Percentiles rank a stretch among this genome's conserved stretches.
Conservation (phyloP, 2,113 vertebrate species). For the Antennarius striatus region DNA sequence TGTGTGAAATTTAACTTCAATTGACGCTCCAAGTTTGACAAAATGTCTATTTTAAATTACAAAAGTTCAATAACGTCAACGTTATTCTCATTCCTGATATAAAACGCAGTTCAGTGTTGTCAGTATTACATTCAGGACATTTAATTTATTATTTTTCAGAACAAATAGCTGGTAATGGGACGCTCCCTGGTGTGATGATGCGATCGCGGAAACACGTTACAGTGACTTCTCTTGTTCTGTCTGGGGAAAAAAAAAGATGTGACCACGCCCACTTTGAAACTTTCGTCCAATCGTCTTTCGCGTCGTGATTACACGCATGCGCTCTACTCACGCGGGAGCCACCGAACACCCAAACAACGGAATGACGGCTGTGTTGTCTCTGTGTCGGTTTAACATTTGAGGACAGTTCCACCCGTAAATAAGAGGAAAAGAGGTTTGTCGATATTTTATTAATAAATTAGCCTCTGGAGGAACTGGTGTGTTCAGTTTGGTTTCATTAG, state of each 20-base stretch:
- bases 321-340: conserved; percentile 66
- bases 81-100: no score
- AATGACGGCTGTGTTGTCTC: neutral
- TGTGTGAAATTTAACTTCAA: no score
- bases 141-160: no score
- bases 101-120: no score
- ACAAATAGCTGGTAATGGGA: no score
- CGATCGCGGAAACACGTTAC: conserved; percentile 5
- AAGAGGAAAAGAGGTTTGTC: conserved; percentile 34
- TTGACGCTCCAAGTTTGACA: no score
- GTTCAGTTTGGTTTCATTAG: neutral
- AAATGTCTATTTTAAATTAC: no score
- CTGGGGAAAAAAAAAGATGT: fast-evolving
- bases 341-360: conserved; percentile 50
- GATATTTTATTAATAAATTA: fast-evolving
- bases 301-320: conserved; percentile 56
- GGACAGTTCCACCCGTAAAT: neutral
- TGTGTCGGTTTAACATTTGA: neutral
- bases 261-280: conserved; percentile 53
- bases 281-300: conserved; percentile 66
- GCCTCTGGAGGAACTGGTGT: neutral
- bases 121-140: no score
- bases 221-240: conserved; percentile 20
- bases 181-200: no score
- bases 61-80: no score